Percentiles rank a stretch among this genome's conserved stretches.
phyloP scores from a whole-genome alignment of 2,888 invertebrate species.

The Lagria hirta region DNA sequence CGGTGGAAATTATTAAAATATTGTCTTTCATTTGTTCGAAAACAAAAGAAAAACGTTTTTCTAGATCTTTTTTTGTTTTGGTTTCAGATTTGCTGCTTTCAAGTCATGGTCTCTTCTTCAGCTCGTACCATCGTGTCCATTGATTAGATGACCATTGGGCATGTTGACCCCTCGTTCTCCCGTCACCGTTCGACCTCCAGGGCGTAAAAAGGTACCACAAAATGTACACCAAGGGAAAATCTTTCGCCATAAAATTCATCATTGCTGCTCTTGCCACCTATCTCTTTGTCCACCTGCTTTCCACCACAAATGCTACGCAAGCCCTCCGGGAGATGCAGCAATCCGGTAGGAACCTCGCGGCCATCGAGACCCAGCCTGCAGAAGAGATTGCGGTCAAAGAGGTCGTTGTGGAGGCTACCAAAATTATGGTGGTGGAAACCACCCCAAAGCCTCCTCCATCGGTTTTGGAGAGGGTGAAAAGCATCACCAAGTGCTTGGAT shows the following conservation, averaged over 20 bases:
- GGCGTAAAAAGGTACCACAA: conserved; percentile 40
- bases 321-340: conserved; percentile 51
- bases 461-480: conserved; percentile 41
- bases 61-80: too few relatives aligned
- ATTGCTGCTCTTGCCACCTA: conserved; percentile 44
- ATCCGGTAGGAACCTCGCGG: conserved; percentile 53
- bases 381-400: conserved; percentile 6
- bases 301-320: conserved; percentile 41
- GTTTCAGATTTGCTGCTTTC: too few relatives aligned
- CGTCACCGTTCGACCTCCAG: conserved; percentile 49
- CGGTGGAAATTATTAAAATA: too few relatives aligned
- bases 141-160: conserved; percentile 46
- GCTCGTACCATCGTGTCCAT: too few relatives aligned
- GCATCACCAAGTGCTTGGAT: conserved; percentile 50
- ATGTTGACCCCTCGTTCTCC: conserved; percentile 46
- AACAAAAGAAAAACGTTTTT: too few relatives aligned
- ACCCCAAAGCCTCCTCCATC: conserved; percentile 10
- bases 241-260: conserved; percentile 46
- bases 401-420: conserved; percentile 23
- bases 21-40: too few relatives aligned
- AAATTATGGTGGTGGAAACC: conserved; percentile 9
- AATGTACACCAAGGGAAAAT: conserved; percentile 48
- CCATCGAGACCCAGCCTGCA: conserved; percentile 42
- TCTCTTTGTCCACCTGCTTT: conserved; percentile 45
- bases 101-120: too few relatives aligned